Evolutionary conservation across 1,140 invertebrate species (phyloP).

Genomic region (Drosophila kanapiae): DNA sequence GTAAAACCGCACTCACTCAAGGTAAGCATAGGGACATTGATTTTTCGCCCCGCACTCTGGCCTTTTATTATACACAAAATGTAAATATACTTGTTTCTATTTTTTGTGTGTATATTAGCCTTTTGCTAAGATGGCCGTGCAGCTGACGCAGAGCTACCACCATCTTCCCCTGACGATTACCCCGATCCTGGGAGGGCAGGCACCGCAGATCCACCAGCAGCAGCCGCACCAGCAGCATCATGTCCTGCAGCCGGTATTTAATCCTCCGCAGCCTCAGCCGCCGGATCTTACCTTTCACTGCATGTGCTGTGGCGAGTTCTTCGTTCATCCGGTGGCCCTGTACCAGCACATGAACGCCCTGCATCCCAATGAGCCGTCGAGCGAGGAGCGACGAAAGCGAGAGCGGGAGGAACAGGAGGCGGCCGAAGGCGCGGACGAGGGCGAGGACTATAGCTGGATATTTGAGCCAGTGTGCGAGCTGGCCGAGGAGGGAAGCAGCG

Average conservation of each 20-base stretch:
- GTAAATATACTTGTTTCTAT: slow-evolving; percentile 3
- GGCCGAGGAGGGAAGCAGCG: slow-evolving; percentile 48
- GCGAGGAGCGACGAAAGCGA: slow-evolving; percentile 2
- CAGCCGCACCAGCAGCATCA: slow-evolving; percentile 41
- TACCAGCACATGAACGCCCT: slow-evolving; percentile 81
- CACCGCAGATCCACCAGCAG: slow-evolving; percentile 22
- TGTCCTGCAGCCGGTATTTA: slow-evolving; percentile 34
- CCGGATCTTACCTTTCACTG: slow-evolving; percentile 85
- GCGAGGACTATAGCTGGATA: slow-evolving; percentile 79
- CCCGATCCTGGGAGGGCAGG: slow-evolving; percentile 51
- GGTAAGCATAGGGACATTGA: slow-evolving; percentile 33
- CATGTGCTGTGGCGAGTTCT: slow-evolving; percentile 79
- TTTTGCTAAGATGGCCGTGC: slow-evolving; percentile 69
- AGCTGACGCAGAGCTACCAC: slow-evolving; percentile 71
- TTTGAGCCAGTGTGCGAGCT: slow-evolving; percentile 82
- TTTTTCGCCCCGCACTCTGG: slow-evolving; percentile 28
- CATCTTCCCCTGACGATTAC: slow-evolving; percentile 77
- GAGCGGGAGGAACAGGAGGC: slow-evolving; percentile 18
- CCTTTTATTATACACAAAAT: slow-evolving; percentile 38
- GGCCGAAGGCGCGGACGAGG: slow-evolving; percentile 12
- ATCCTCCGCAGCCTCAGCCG: slow-evolving; percentile 48
- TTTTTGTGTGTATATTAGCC: slow-evolving; percentile 35
- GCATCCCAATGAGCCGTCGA: slow-evolving; percentile 61
- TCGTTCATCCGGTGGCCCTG: slow-evolving; percentile 72
- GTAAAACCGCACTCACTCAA: slow-evolving; percentile 22